Evolutionary conservation across 2,113 vertebrate genomes (phyloP).

Genomic region (Phoenicopterus ruber): DNA sequence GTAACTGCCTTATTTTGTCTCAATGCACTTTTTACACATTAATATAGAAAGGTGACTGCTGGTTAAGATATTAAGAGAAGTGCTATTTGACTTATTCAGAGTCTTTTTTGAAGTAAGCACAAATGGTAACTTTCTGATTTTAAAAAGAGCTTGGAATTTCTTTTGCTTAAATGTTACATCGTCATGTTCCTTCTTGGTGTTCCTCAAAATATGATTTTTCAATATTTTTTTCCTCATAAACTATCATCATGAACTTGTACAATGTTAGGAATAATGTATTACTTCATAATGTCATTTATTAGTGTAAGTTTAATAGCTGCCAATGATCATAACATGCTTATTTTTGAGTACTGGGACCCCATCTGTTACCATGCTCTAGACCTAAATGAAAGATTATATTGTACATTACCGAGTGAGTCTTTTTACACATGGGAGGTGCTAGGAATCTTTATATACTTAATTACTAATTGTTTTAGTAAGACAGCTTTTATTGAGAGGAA

Average conservation of each 20-base stretch:
- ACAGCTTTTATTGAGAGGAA: background rate
- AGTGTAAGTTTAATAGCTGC: constrained; percentile 18
- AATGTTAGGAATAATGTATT: background rate
- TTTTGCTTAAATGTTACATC: background rate
- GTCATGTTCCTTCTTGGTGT: background rate
- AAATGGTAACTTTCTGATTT: background rate
- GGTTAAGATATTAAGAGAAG: background rate
- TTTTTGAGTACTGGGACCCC: background rate
- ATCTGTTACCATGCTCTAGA: background rate
- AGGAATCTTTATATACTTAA: constrained; percentile 11
- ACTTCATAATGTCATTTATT: constrained; percentile 1
- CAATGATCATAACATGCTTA: background rate
- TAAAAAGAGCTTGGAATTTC: background rate
- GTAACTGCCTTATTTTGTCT: background rate
- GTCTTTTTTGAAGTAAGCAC: background rate
- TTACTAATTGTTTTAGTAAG: background rate
- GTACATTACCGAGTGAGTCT: background rate
- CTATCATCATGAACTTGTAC: background rate
- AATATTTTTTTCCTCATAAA: background rate
- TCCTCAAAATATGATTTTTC: background rate
- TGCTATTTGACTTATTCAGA: background rate
- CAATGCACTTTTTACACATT: background rate
- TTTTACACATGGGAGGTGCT: background rate
- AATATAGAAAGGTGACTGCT: background rate
- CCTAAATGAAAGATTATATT: constrained; percentile 27